Percentiles rank a stretch among this genome's conserved stretches.
Conservation (phyloP, 2,113 vertebrate genomes). For the Marmota flaviventris region DNA sequence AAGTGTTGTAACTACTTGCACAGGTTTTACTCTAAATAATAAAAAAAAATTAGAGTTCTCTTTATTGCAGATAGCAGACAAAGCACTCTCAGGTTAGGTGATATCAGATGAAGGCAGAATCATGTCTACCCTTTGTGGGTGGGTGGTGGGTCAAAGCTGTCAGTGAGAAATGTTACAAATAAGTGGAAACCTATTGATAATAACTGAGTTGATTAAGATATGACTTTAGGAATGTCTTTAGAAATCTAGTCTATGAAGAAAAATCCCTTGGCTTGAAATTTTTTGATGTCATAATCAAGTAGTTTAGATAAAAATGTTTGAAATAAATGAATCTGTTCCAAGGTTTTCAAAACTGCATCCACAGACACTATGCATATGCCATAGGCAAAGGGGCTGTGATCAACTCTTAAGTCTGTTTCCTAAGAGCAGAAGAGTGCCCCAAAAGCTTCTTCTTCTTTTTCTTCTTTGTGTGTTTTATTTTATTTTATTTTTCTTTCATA, state of each 20-base stretch:
- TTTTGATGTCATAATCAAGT: constrained; percentile 52
- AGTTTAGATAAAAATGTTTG: neutral
- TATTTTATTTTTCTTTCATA: too few species aligned
- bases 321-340: neutral
- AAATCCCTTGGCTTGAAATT: constrained; percentile 5
- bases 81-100: neutral
- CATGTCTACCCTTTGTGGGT: rapidly evolving
- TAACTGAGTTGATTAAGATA: neutral
- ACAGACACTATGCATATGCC: neutral
- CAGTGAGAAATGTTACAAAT: neutral
- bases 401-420: neutral
- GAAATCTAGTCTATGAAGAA: neutral
- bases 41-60: neutral
- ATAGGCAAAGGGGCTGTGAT: neutral
- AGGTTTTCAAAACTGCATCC: constrained; percentile 6
- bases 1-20: neutral
- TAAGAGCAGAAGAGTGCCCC: neutral
- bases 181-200: neutral
- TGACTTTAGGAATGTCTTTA: neutral
- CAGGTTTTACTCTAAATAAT: neutral
- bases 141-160: neutral
- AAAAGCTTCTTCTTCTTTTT: too few species aligned
- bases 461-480: too few species aligned
- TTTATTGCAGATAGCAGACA: neutral
- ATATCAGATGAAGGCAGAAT: neutral